Percentiles rank a stretch among this genome's conserved stretches.
These are phyloP conservation scores for Platyrinchus mystaceus DNA, from an alignment of 2,797 vertebrate genomes.

Conservation along the genomic window DNA sequence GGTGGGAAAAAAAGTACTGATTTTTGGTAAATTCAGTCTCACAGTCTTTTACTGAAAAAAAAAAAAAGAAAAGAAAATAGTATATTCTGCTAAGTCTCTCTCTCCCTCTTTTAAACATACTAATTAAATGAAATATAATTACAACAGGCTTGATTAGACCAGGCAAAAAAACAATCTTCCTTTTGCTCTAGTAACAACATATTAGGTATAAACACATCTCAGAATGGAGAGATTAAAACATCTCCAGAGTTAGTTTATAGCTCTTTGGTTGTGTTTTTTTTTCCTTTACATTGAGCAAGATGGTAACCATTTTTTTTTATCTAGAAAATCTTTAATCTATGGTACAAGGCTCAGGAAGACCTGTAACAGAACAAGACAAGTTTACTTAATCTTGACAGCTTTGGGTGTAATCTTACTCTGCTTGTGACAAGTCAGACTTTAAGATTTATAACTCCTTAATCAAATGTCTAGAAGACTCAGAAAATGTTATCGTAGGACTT, in stretches of 20 bases:
- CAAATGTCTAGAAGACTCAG: conserved; percentile 86
- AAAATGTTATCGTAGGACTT: conserved; percentile 84
- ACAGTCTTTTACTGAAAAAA: conserved; percentile 16
- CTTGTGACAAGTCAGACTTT: conserved; percentile 85
- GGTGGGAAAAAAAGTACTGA: background rate
- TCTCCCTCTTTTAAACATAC: conserved; percentile 27
- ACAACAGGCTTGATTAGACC: background rate
- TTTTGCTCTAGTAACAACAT: conserved; percentile 42
- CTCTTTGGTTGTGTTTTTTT: conserved; percentile 53
- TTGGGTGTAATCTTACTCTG: conserved; percentile 84
- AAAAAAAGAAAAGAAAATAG: background rate
- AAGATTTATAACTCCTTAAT: conserved; percentile 90
- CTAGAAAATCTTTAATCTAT: conserved; percentile 82
- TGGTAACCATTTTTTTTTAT: conserved; percentile 79
- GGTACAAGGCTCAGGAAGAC: conserved; percentile 82
- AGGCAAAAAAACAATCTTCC: background rate
- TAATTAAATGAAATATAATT: conserved; percentile 56
- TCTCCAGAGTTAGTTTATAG: conserved; percentile 66
- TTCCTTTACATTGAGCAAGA: conserved; percentile 68
- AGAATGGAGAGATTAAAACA: conserved; percentile 61
- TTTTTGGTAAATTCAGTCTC: conserved; percentile 44
- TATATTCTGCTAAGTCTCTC: background rate
- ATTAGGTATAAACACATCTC: conserved; percentile 60
- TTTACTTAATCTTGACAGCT: conserved; percentile 89
- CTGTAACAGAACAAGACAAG: conserved; percentile 85